Conservation (phyloP, 2,113 vertebrate genomes). For the Tautogolabrus adspersus region DNA sequence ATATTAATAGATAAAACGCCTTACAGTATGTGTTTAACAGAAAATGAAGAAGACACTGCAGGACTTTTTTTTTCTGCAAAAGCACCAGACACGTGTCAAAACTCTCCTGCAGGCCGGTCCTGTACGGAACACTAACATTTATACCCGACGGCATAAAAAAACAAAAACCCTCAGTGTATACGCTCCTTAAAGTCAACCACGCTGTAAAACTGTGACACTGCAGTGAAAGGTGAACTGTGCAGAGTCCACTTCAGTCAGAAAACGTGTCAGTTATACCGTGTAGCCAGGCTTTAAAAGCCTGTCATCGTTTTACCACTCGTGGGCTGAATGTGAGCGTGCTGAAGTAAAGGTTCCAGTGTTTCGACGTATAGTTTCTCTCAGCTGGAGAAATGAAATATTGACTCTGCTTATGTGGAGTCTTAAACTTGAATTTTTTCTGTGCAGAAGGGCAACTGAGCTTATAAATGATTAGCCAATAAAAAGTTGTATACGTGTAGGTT, state of each 20-base stretch:
- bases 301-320: neutral
- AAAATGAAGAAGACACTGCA: neutral
- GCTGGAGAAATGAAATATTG: neutral
- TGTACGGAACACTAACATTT: neutral
- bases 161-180: neutral
- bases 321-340: neutral
- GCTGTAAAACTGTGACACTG: slow-evolving; percentile 15
- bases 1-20: slow-evolving; percentile 31
- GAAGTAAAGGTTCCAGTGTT: neutral
- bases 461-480: neutral
- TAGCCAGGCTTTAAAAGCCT: neutral
- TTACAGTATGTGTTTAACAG: neutral
- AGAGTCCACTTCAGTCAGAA: slow-evolving; percentile 3
- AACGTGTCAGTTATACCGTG: slow-evolving; percentile 14
- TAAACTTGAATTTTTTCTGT: neutral
- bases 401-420: neutral
- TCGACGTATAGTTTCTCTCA: neutral
- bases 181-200: neutral
- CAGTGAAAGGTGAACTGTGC: slow-evolving; percentile 10
- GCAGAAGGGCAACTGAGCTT: neutral
- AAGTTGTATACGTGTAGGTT: neutral
- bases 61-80: neutral
- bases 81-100: slow-evolving; percentile 14
- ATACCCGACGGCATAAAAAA: neutral
- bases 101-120: slow-evolving; percentile 2